Evolutionary conservation across 1,140 invertebrate species (phyloP).

Genomic region (Bombus turneri): DNA sequence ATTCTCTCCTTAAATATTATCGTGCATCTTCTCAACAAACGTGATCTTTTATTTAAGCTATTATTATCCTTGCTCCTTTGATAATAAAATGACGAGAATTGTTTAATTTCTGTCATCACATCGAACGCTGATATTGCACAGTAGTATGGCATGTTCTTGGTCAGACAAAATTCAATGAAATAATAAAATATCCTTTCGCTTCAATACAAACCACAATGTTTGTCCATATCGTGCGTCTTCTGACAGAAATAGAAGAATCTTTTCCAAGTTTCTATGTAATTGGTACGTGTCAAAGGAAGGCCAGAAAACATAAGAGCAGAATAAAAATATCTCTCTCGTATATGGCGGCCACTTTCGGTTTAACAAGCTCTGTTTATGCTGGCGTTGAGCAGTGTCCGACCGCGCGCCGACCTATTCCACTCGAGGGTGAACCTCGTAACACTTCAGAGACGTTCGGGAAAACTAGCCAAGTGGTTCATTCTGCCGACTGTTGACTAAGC

Average conservation of each 20-base stretch:
- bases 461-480: constrained; percentile 25
- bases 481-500: constrained; percentile 19
- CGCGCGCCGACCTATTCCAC: constrained; percentile 20
- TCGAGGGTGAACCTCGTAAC: neutral
- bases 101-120: no score
- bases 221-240: no score
- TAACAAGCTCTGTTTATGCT: constrained; percentile 7
- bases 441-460: constrained; percentile 35
- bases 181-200: no score
- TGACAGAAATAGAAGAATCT: no score
- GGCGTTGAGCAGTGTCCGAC: neutral
- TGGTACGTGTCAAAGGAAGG: constrained; percentile 18
- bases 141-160: no score
- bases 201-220: no score
- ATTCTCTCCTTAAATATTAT: neutral
- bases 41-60: neutral
- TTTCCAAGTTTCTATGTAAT: neutral
- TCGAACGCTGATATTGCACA: no score
- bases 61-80: neutral
- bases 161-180: no score
- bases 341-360: neutral
- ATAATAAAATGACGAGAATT: neutral
- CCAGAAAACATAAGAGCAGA: neutral
- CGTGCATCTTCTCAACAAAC: neutral
- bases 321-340: neutral